Conservation (phyloP, 2,113 vertebrate genomes). For the Oreochromis tanganicae region DNA sequence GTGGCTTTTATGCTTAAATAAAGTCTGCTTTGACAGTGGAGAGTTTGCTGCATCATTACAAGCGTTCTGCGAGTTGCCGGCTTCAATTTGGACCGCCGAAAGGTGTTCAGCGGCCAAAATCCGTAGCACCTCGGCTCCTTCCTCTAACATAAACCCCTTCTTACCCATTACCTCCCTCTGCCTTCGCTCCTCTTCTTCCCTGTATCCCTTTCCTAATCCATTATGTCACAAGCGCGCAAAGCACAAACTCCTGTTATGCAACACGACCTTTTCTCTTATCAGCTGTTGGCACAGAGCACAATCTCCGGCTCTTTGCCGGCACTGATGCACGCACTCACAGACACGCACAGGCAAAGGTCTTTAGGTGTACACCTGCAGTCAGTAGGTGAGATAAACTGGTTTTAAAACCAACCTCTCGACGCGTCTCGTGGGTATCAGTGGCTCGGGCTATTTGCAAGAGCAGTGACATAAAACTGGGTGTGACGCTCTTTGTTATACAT, state of each 20-base stretch:
- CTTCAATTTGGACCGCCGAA: conserved; percentile 19
- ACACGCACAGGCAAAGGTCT: conserved; percentile 32
- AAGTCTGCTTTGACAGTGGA: background rate
- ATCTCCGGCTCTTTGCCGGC: conserved; percentile 14
- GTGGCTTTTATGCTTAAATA: background rate
- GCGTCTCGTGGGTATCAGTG: background rate
- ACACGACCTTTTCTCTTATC: conserved; percentile 63
- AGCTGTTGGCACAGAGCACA: conserved; percentile 45
- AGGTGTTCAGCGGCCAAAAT: conserved; percentile 15
- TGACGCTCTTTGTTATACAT: conserved; percentile 24
- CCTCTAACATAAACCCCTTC: background rate
- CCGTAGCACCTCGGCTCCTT: background rate
- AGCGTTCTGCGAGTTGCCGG: conserved; percentile 8
- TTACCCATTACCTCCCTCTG: background rate
- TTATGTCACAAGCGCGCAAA: conserved; percentile 39
- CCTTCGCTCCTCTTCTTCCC: background rate
- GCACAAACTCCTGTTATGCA: conserved; percentile 42
- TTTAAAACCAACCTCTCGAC: background rate
- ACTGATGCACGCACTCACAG: background rate
- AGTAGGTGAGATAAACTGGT: conserved; percentile 32
- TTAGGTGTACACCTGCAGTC: conserved; percentile 12
- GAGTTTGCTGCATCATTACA: conserved; percentile 34
- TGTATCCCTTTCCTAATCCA: background rate
- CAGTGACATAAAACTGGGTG: conserved; percentile 15
- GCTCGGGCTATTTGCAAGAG: background rate